Conservation (phyloP, 2,797 vertebrate genomes). For the Molossus alvarezi region DNA sequence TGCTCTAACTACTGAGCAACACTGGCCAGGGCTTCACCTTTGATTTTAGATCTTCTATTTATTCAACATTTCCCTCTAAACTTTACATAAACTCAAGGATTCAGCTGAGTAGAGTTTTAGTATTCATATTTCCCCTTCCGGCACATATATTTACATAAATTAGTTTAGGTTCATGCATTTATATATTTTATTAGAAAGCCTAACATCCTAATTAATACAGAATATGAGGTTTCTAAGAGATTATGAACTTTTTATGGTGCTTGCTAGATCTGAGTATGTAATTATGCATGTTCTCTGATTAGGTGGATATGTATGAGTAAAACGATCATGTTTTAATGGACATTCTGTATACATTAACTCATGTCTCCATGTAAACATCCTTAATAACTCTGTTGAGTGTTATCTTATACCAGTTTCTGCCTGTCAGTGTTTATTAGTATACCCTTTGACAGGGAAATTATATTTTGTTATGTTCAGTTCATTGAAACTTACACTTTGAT, state of each 20-base stretch:
- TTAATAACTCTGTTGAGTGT: slow-evolving; percentile 43
- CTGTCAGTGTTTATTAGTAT: slow-evolving; percentile 5
- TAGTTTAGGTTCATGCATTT: not conserved
- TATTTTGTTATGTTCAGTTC: slow-evolving; percentile 49
- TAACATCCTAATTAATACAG: slow-evolving; percentile 13
- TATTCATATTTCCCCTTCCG: not conserved
- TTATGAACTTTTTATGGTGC: slow-evolving; percentile 20
- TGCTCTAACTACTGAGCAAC: no score
- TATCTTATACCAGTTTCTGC: not conserved
- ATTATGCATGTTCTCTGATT: slow-evolving; percentile 6
- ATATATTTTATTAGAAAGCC: slow-evolving; percentile 17
- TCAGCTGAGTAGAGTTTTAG: slow-evolving; percentile 11
- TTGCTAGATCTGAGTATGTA: not conserved
- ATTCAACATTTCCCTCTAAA: slow-evolving; percentile 29
- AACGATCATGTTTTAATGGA: slow-evolving; percentile 61
- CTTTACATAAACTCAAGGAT: slow-evolving; percentile 2
- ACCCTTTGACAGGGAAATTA: slow-evolving; percentile 28
- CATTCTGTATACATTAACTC: slow-evolving; percentile 61
- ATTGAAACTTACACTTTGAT: not conserved
- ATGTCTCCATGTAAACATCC: slow-evolving; percentile 68
- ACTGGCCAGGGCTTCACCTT: not conserved
- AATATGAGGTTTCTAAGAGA: slow-evolving; percentile 16
- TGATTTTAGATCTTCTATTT: not conserved
- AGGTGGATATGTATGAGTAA: slow-evolving; percentile 54
- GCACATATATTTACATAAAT: slow-evolving; percentile 47